phyloP scores from a whole-genome alignment of 2,888 invertebrate genomes.

The Ischnura elegans region DNA sequence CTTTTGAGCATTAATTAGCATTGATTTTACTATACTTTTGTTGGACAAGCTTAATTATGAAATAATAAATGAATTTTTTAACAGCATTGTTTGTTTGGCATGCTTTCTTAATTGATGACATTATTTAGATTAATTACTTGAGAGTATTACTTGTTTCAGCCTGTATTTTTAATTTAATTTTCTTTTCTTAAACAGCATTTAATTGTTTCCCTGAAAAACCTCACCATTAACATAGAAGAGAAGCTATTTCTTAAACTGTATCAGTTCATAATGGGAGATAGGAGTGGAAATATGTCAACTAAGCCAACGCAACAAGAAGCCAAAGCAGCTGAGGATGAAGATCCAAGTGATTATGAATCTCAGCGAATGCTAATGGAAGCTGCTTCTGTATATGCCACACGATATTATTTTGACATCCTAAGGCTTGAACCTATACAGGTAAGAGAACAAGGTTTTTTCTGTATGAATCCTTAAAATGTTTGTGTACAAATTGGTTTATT shows the following conservation, averaged over 20 bases:
- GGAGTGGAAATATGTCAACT: slow-evolving; percentile 78
- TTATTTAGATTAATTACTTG: neutral
- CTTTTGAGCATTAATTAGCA: no score
- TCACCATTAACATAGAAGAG: slow-evolving; percentile 94
- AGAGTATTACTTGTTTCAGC: neutral
- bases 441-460: slow-evolving; percentile 69
- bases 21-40: no score
- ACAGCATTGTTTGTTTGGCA: no score
- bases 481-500: no score
- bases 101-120: no score
- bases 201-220: slow-evolving; percentile 88
- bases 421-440: slow-evolving; percentile 89
- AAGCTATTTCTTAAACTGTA: slow-evolving; percentile 86
- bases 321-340: slow-evolving; percentile 77
- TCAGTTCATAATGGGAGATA: slow-evolving; percentile 74
- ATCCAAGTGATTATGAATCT: slow-evolving; percentile 90
- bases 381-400: slow-evolving; percentile 88
- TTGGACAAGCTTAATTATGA: no score
- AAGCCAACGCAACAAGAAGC: slow-evolving; percentile 78
- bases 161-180: slow-evolving; percentile 12
- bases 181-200: slow-evolving; percentile 81
- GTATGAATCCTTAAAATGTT: neutral
- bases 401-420: slow-evolving; percentile 93
- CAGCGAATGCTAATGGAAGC: slow-evolving; percentile 89
- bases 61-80: no score